Conservation (phyloP, 2,113 vertebrate genomes). For the Gila orcuttii region DNA sequence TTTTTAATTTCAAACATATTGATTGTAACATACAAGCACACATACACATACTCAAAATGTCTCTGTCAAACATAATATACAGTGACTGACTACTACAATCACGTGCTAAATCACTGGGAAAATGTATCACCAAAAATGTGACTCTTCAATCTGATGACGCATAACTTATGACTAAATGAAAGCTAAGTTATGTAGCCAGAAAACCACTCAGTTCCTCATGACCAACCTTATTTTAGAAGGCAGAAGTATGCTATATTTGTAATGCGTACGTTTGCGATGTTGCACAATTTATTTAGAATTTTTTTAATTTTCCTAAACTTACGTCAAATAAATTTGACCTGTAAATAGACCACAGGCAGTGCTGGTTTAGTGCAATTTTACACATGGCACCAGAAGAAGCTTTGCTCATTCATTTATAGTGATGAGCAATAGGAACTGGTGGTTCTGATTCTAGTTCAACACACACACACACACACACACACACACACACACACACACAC, state of each 20-base stretch:
- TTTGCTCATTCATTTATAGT: constrained; percentile 46
- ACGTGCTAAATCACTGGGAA: not conserved
- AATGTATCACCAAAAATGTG: constrained; percentile 58
- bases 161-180: constrained; percentile 57
- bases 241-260: not conserved
- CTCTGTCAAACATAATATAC: not conserved
- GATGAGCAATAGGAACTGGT: constrained; percentile 2
- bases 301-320: not conserved
- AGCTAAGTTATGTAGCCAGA: constrained; percentile 47
- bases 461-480: constrained; percentile 1
- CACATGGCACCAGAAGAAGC: constrained; percentile 21
- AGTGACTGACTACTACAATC: not conserved
- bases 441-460: constrained; percentile 36
- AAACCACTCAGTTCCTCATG: constrained; percentile 30
- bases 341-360: constrained; percentile 15
- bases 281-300: not conserved
- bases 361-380: not conserved
- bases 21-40: constrained; percentile 19
- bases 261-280: not conserved
- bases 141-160: constrained; percentile 53
- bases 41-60: constrained; percentile 35
- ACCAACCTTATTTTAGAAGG: constrained; percentile 3
- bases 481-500: too few relatives aligned
- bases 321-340: not conserved
- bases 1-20: not conserved